Base-by-base conservation (phyloP, 2,888 invertebrate species). In the Pilophorus perplexus region DNA sequence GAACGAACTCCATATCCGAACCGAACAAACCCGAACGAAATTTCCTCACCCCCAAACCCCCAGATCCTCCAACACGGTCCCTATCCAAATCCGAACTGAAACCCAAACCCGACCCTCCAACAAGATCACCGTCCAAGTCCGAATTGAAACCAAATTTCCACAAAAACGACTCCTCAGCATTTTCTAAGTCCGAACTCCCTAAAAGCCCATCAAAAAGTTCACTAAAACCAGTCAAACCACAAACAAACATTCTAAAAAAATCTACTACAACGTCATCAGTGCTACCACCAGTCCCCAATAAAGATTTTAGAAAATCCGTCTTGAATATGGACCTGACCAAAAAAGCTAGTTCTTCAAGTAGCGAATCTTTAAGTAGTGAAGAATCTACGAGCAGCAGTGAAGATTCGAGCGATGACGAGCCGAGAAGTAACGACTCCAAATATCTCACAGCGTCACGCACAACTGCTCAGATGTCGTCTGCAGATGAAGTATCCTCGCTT, bases 181-280 rank as follows among this genome's bases (percentile, higher is more conserved):
- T 28, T 16, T 48, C 48, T 22, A 81, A 79, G 70, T 81, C 81
- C 0, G 80, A 80, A 73, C 85, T 81, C 78, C 74, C 81, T n/a
- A 86, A 89, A 72, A 73, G 88, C 88, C 70, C 88, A 88, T 72
- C 79, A 33, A 33, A 12, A 33, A 33, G 33, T 8, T n/a, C n/a
- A 33, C 6, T 33, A 33, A 33, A 33, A 33, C 33, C 33, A 6
- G 6, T 33, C 6, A 33, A 33, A 33, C 33, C 6, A 6, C 59
- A 3, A 28, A 18, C 59, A 25, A 33, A 14, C 6, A 5, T 14
- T 6, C 10, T 46, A 5, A 62, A 46, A 28, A 46, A 46, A 33
- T 46, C 62, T 1, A 62, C 62, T 18, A 65, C 64, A 12, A 44
- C 62, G 2, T 16, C 50, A n/a, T n/a, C 52, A 3, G 64, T 42